Conservation (phyloP, 2,113 vertebrate species). For the Sapayoa aenigma region DNA sequence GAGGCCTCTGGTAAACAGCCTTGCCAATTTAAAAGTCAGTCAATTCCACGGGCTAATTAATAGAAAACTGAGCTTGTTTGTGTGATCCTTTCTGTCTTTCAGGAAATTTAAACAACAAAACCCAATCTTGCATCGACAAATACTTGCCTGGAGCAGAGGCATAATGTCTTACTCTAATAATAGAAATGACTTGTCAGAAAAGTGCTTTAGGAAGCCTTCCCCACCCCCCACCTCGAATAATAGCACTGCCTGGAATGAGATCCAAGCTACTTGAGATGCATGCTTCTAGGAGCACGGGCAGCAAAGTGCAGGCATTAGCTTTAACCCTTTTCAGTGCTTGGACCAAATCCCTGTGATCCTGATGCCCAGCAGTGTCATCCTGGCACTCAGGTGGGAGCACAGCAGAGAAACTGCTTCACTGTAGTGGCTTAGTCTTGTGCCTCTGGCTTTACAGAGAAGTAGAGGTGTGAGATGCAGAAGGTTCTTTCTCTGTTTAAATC, state of each 20-base stretch:
- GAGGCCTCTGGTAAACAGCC: not conserved
- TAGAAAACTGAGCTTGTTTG: slow-evolving; percentile 8
- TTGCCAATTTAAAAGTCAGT: slow-evolving; percentile 2
- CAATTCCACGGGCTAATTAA: not conserved
- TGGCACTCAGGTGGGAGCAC: not conserved
- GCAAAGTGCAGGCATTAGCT: not conserved
- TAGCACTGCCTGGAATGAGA: slow-evolving; percentile 34
- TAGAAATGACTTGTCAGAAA: slow-evolving; percentile 30
- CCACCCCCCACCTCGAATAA: slow-evolving; percentile 25
- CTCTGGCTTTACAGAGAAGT: not conserved
- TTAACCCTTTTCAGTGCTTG: slow-evolving; percentile 44
- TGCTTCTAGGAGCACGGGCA: not conserved
- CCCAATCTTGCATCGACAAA: not conserved
- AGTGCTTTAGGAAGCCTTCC: slow-evolving; percentile 40
- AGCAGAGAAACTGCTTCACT: not conserved
- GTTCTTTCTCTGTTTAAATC: not conserved
- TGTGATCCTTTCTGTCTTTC: not conserved
- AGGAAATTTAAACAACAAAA: slow-evolving; percentile 13
- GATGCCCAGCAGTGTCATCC: not conserved
- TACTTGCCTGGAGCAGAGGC: not conserved
- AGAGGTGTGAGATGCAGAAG: not conserved
- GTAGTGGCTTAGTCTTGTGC: not conserved
- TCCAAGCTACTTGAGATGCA: slow-evolving; percentile 55
- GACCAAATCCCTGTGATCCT: not conserved
- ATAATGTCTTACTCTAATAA: slow-evolving; percentile 5